Conservation (phyloP, 2,797 vertebrate genomes). For the Scolopax rusticola region DNA sequence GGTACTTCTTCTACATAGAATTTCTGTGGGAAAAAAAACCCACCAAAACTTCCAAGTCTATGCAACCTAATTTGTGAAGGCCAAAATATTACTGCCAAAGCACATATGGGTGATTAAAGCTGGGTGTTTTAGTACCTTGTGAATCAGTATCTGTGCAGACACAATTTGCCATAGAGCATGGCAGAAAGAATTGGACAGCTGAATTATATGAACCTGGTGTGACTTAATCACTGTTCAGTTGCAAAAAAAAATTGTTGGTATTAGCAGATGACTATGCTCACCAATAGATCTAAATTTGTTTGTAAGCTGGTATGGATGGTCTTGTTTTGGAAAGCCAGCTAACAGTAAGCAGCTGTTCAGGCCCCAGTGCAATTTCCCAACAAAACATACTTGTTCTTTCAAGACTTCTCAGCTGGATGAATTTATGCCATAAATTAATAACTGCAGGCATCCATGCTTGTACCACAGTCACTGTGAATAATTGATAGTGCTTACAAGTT, state of each 20-base stretch:
- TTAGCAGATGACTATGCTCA: background rate
- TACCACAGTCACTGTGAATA: constrained; percentile 4
- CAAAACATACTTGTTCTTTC: background rate
- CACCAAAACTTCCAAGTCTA: background rate
- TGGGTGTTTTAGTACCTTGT: background rate
- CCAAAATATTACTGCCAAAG: background rate
- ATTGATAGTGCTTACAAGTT: constrained; percentile 32
- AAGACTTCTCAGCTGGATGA: background rate
- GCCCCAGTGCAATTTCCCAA: background rate
- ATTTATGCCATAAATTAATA: constrained; percentile 38
- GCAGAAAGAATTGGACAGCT: background rate
- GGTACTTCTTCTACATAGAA: background rate
- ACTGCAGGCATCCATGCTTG: background rate
- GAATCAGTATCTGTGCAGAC: background rate
- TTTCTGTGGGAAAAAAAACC: background rate
- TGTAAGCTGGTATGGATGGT: background rate
- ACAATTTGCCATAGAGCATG: background rate
- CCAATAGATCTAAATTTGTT: background rate
- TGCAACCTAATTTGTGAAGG: background rate
- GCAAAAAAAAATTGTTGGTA: background rate
- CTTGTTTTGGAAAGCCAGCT: background rate
- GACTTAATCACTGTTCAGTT: background rate
- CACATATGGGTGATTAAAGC: background rate
- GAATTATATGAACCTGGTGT: background rate
- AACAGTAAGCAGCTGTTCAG: background rate